Conservation (phyloP, 1,140 invertebrate species). For the Zaprionus inermis region DNA sequence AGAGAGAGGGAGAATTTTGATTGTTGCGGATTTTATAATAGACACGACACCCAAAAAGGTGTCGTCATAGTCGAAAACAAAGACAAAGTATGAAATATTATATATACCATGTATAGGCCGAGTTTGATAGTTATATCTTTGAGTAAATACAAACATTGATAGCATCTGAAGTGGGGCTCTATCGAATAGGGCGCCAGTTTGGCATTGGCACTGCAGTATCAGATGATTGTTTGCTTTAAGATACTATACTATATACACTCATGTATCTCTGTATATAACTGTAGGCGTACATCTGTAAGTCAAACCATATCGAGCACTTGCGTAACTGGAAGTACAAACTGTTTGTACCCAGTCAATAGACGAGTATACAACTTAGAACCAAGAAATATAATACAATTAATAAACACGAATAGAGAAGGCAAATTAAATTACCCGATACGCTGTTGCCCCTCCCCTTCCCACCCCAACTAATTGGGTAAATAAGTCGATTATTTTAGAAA, state of each 20-base stretch:
- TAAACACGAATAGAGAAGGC: conserved; percentile 33
- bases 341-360: conserved; percentile 43
- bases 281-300: conserved; percentile 14
- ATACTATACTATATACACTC: conserved; percentile 20
- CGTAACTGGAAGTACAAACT: conserved; percentile 38
- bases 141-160: conserved; percentile 9
- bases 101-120: not conserved
- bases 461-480: conserved; percentile 46
- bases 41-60: not conserved
- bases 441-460: not conserved
- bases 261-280: conserved; percentile 37
- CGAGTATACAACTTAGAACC: conserved; percentile 15
- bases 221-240: conserved; percentile 53
- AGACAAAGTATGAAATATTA: conserved; percentile 10
- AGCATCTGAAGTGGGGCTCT: conserved; percentile 23
- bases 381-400: conserved; percentile 45
- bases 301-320: conserved; percentile 24
- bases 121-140: not conserved
- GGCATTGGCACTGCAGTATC: too few relatives aligned
- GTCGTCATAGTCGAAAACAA: conserved; percentile 32
- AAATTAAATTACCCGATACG: conserved; percentile 28
- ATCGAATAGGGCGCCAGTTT: conserved; percentile 28
- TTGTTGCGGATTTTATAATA: conserved; percentile 4
- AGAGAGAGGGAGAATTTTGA: too few relatives aligned
- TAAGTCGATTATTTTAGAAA: conserved; percentile 38